Evolutionary conservation across 2,888 invertebrate species (phyloP), one percentile per base, ranked within the genome.

Genomic region (Leptinotarsa rubiginosa): DNA sequence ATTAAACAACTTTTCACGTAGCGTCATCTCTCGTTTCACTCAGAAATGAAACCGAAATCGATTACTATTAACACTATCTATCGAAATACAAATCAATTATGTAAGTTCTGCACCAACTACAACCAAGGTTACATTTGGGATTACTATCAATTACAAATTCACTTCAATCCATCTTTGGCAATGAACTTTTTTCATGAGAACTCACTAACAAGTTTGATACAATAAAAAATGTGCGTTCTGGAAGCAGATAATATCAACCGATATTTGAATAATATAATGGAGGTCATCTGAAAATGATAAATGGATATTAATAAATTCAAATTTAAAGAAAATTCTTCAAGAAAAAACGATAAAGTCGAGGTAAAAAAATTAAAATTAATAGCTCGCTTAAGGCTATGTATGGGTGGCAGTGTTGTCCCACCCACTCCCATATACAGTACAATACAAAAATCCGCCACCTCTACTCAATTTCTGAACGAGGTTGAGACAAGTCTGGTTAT

Each of bases 1-100:
- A 56, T 13, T 5, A 13, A 50, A 25, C 15, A 62, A 41, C 41
- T 1, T 22, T 59, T 20, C 25, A 31, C 10, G n/a, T 72, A 31
- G 72, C 62, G 67, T 67, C 62, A 49, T 67, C 59, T 67, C 72
- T 72, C 66, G 72, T 72, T 47, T 72, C 72, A 72, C 72, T 66
- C 54, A 31, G 7, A 62, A 62, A 20, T 41, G 41, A 7, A 41
- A 62, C 31, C 62, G 31, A 41, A 62, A 62, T 15, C 10, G 12
- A 56, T 56, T 22, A 12, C 56, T 20, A 56, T 22, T 22, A 4
- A 22, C 13, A 62, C 18, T 62, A 62, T 31, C 16, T 41, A 41
- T 62, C 25, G 62, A 31, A 62, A 15, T 25, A 31, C n/a, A 41
- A 31, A 62, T 62, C 25, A 31, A 62, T 41, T 62, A 31, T 62